A percentile compares a stretch with the other conserved stretches of the same genome.
Evolutionary conservation across 2,888 invertebrate genomes (phyloP).

Genomic region (Euzophera pinguis): DNA sequence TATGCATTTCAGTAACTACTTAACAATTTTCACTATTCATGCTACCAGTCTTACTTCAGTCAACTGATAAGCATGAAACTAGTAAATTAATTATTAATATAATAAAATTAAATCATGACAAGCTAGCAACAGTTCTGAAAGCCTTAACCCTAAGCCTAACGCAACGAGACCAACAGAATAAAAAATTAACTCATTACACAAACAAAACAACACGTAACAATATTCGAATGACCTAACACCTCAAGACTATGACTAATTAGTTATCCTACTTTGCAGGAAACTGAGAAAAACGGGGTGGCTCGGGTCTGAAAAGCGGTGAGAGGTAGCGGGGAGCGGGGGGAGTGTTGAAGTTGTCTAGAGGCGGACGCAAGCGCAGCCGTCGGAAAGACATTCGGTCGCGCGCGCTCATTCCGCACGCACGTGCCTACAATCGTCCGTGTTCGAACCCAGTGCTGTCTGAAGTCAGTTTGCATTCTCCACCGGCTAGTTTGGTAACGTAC

Average conservation of each 20-base stretch:
- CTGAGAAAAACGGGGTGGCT: constrained; percentile 10
- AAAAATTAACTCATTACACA: constrained; percentile 7
- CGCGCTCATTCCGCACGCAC: constrained; percentile 56
- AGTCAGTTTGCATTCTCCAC: constrained; percentile 21
- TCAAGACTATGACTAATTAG: constrained; percentile 11
- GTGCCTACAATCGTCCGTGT: constrained; percentile 38
- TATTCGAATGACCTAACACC: constrained; percentile 11
- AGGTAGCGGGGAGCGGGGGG: constrained; percentile 23
- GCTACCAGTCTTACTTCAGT: too few relatives aligned
- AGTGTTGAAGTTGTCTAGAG: constrained; percentile 21
- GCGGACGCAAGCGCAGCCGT: constrained; percentile 31
- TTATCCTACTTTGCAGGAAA: constrained; percentile 12
- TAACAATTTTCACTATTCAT: too few relatives aligned
- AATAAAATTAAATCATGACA: not conserved
- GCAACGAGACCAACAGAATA: not conserved
- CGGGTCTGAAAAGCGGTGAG: constrained; percentile 14
- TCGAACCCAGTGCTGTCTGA: constrained; percentile 18
- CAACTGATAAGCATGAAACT: too few relatives aligned
- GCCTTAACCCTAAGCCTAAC: not conserved
- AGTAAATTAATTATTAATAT: not conserved
- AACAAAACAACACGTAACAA: constrained; percentile 5
- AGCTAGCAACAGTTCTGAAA: not conserved
- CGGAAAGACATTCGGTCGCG: constrained; percentile 50
- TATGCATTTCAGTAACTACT: too few relatives aligned
- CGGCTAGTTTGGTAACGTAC: constrained; percentile 32